These are phyloP conservation scores for Nymphalis polychloros DNA, from an alignment of 2,888 invertebrate genomes.

Conservation along the genomic window DNA sequence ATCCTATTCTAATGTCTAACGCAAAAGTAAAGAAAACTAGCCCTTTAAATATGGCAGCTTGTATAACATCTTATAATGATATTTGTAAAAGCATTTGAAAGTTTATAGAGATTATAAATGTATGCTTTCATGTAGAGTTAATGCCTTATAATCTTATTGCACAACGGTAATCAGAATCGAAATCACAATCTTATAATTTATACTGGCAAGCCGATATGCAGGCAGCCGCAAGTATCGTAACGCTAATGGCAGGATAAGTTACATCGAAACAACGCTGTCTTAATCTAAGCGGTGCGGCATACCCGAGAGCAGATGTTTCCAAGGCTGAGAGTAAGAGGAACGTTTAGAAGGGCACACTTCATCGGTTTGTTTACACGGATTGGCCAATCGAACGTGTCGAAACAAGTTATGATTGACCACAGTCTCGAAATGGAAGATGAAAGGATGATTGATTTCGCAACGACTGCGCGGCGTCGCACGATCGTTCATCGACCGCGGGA, in stretches of 20 bases:
- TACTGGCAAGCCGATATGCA: not conserved
- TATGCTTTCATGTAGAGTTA: not conserved
- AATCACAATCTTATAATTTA: slow-evolving; percentile 16
- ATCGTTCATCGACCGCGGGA: slow-evolving; percentile 45
- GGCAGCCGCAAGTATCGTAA: not conserved
- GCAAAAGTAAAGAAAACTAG: slow-evolving; percentile 18
- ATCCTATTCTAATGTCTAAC: slow-evolving; percentile 18
- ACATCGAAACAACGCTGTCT: not conserved
- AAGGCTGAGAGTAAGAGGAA: slow-evolving; percentile 41
- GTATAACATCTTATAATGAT: slow-evolving; percentile 14
- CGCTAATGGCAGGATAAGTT: slow-evolving; percentile 19
- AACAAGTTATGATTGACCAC: slow-evolving; percentile 37
- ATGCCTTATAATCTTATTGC: slow-evolving; percentile 10
- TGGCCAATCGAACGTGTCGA: slow-evolving; percentile 40
- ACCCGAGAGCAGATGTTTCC: slow-evolving; percentile 35
- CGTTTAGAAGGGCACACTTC: slow-evolving; percentile 38
- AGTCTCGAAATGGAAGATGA: slow-evolving; percentile 36
- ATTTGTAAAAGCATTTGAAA: not conserved
- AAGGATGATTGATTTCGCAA: slow-evolving; percentile 41
- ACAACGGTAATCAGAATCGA: slow-evolving; percentile 5
- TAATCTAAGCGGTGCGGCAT: not conserved
- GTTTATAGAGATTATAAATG: not conserved
- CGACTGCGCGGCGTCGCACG: slow-evolving; percentile 48
- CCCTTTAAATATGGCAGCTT: slow-evolving; percentile 18
- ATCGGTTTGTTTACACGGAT: slow-evolving; percentile 34